Conservation (phyloP, 1,140 invertebrate species). For the Frieseomelitta varia region DNA sequence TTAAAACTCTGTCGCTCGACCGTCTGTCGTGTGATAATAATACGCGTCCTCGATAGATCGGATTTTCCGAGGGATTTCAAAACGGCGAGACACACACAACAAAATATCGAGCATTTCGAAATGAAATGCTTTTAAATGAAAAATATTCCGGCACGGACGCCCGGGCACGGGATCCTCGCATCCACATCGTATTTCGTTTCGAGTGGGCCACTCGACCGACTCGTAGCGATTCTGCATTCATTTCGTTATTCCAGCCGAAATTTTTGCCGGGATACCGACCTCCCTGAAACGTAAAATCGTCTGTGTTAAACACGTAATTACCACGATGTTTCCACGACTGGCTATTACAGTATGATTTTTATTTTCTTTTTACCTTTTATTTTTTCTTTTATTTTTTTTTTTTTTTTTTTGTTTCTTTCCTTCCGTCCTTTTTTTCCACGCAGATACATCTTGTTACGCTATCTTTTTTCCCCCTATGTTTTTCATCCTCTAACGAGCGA, state of each 20-base stretch:
- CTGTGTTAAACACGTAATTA: conserved; percentile 61
- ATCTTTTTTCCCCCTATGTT: not conserved
- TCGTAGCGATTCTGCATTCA: conserved; percentile 67
- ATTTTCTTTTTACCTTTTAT: not conserved
- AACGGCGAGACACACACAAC: conserved; percentile 51
- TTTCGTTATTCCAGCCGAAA: conserved; percentile 66
- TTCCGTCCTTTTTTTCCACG: not conserved
- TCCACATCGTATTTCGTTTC: conserved; percentile 68
- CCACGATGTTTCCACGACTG: conserved; percentile 8
- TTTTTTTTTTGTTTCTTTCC: not conserved
- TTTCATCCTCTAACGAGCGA: not conserved
- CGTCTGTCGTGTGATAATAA: conserved; percentile 10
- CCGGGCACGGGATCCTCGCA: conserved; percentile 55
- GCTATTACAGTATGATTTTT: not conserved
- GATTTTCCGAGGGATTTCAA: conserved; percentile 51
- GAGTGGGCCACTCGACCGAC: conserved; percentile 62
- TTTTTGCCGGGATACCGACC: conserved; percentile 44
- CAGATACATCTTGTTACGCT: not conserved
- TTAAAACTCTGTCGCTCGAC: conserved; percentile 29
- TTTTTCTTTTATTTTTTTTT: conserved; percentile 6
- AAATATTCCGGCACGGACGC: conserved; percentile 49
- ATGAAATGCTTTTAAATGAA: conserved; percentile 69
- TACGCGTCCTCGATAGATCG: conserved; percentile 39
- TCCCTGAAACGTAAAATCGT: conserved; percentile 51
- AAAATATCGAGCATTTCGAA: conserved; percentile 57